Evolutionary conservation across 2,797 vertebrate genomes (phyloP), one percentile per base, ranked within the genome.

Genomic region (Myotis vivesi): DNA sequence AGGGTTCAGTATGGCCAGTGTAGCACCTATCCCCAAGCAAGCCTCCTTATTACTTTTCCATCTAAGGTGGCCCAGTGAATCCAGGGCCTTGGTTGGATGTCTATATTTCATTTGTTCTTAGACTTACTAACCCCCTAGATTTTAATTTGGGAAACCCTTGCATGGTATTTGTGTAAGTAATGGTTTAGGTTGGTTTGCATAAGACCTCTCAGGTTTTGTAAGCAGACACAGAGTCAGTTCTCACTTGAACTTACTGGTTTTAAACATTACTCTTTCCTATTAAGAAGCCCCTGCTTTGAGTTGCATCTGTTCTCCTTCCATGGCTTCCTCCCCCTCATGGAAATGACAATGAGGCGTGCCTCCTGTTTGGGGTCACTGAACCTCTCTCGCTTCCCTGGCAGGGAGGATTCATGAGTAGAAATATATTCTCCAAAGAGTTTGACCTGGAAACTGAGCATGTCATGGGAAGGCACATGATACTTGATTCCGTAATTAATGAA

Each of bases 371-470:
- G 62, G 86, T 71, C 75, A 46, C 13, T 77, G 83, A 68, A 51
- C 53, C 53, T 87, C 20, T 0, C 17, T 87, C 13, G 0, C 17
- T 87, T 23, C n/a, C 12, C 25, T 75, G 23, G 7, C 13, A 12
- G 66, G 41, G 76, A 87, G 69, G 69, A 84, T 77, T 77, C 51
- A 44, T 76, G 53, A 79, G 59, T 71, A 53, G 38, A 76, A 68
- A 62, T 88, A 8, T 30, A 41, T 91, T 96, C 85, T 84, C 75
- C 66, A 81, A 88, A 69, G 87, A 72, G 20, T 84, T 44, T 89
- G 69, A 69, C 57, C 71, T 95, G 79, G 62, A 84, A 94, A 55
- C 80, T 23, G 55, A 62, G 89, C n/a, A 23, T 36, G 33, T 73
- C 23, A 1, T 94, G 66, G 89, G 59, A 76, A 81, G 38, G 19